Evolutionary conservation across 2,113 vertebrate species (phyloP).

Genomic region (Leucopsar rothschildi): DNA sequence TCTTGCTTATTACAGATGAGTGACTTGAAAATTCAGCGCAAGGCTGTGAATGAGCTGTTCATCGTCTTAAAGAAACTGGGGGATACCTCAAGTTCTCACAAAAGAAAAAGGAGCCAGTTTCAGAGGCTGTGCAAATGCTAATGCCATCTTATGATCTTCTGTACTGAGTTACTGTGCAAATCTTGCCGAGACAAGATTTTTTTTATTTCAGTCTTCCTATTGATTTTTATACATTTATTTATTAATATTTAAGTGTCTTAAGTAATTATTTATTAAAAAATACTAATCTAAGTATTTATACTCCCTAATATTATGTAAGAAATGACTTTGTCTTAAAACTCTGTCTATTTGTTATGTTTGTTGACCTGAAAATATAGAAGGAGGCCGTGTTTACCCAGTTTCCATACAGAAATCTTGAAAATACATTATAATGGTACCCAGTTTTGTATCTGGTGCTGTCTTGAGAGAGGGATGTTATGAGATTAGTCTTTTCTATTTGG

Average conservation of each 20-base stretch:
- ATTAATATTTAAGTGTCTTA: conserved; percentile 77
- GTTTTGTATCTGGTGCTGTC: neutral
- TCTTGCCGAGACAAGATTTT: neutral
- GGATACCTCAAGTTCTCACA: neutral
- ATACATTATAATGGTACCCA: neutral
- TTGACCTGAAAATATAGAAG: conserved; percentile 15
- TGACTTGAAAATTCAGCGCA: conserved; percentile 66
- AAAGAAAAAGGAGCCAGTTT: conserved; percentile 66
- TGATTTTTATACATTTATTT: conserved; percentile 70
- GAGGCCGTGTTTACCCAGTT: neutral
- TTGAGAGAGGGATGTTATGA: neutral
- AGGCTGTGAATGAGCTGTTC: conserved; percentile 69
- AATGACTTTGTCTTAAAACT: conserved; percentile 48
- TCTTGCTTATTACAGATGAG: conserved; percentile 53
- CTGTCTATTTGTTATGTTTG: conserved; percentile 62
- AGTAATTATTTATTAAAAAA: conserved; percentile 74
- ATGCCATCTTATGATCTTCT: neutral
- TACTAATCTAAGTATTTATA: conserved; percentile 70
- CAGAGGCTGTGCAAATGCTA: conserved; percentile 25
- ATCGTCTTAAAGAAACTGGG: conserved; percentile 22
- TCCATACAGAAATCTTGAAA: neutral
- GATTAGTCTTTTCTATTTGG: neutral
- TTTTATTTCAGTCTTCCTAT: neutral
- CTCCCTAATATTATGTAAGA: conserved; percentile 33
- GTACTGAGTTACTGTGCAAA: neutral